Evolutionary conservation across 2,113 vertebrate species (phyloP).

Genomic region (Salvator merianae): DNA sequence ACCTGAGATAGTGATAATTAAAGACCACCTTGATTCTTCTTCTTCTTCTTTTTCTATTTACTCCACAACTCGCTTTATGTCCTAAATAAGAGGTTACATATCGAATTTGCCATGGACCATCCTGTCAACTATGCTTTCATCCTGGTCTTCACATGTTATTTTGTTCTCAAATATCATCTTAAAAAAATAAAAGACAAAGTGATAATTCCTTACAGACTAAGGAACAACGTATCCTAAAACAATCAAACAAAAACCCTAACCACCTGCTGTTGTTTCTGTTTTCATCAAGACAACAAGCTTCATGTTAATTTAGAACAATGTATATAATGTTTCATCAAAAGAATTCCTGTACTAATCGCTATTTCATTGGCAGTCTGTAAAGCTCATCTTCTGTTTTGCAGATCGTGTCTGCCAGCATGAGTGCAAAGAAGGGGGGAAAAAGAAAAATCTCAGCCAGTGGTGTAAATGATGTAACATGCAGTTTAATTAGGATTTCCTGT

Average conservation of each 20-base stretch:
- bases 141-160: background rate
- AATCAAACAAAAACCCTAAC: background rate
- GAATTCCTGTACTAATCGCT: background rate
- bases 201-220: background rate
- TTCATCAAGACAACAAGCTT: background rate
- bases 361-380: background rate
- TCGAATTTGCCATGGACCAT: background rate
- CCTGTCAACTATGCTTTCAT: background rate
- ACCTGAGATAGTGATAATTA: background rate
- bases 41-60: background rate
- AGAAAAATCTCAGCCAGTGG: background rate
- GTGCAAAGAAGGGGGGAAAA: background rate
- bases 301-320: constrained; percentile 2
- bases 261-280: constrained; percentile 12
- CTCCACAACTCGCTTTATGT: background rate
- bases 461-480: background rate
- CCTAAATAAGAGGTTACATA: background rate
- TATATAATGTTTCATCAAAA: background rate
- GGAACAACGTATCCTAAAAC: constrained; percentile 12
- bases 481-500: background rate
- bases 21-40: too few relatives aligned
- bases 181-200: background rate
- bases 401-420: background rate
- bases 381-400: constrained; percentile 14
- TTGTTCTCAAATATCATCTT: background rate